Base-by-base conservation (phyloP, 1,140 invertebrate species). In the Drosophila rufa region DNA sequence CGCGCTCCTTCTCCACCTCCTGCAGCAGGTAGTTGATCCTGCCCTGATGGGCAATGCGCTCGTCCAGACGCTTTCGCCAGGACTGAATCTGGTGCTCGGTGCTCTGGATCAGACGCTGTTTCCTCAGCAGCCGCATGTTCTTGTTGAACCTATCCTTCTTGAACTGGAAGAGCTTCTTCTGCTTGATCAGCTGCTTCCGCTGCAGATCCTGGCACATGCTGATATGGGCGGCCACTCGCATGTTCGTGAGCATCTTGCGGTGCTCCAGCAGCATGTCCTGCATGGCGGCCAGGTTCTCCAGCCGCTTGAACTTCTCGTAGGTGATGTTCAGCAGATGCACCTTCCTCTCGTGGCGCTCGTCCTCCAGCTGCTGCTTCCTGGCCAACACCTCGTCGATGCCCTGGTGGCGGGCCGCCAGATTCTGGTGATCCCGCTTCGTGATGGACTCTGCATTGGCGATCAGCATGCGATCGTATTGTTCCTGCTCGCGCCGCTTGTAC, bases 151-250 rank as follows among this genome's bases (percentile, higher is more conserved):
- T 83, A 51, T 92, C 89, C 59, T 89, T 84, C 45, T 92, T 92
- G 30, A 87, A 91, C 51, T 92, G 89, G 22, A 92, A 89, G 8
- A 91, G 66, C 68, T 92, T 92, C 66, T 92, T 92, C 6, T 92
- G 58, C 51, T 84, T 82, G 27, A 92, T 92, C 9, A 92, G 15
- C 8, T 82, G 73, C 58, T 92, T 92, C 4, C 91, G 70, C 60
- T 85, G 78, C 43, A 92, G 33, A 69, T 92, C 91, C 47, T 79
- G 65, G 33, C 77, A 68, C 47, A 82, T 27, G 45, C 75, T 75
- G 6, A 80, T 62, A 27, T 91, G 82, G 4, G 76, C 69, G 55
- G 91, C 59, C 0, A 91, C 61, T 0, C 79, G 75, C 76, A 92
- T 80, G 22, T 87, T 82, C 6, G 90, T 90, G 5, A 92, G 40